Evolutionary conservation across 2,888 invertebrate species (phyloP), one percentile per base, ranked within the genome.

Genomic region (Tetrapedia diversipes): DNA sequence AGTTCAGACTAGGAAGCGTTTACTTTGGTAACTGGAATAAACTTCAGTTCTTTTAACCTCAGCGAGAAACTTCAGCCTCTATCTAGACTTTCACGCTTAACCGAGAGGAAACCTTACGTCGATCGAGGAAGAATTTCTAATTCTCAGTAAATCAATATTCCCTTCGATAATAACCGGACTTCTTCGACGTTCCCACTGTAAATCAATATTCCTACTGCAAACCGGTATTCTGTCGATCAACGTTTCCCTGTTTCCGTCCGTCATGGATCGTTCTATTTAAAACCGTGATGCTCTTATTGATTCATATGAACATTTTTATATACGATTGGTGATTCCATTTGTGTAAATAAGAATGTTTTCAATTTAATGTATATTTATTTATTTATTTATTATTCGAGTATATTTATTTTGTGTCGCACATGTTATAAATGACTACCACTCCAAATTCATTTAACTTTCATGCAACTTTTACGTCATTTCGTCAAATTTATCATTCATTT

Each of bases 61-160:
- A 6, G 45, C 19, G 10, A 47, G 60, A 45, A 61, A 61, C 45
- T 61, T 32, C 60, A 32, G 24, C 22, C n/a, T 22, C n/a, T 16
- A 22, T 54, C 22, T 22, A 61, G 32, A 61, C 60, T 61, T 61
- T 61, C 60, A 61, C 60, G n/a, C 16, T 56, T 45, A 22, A 47
- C 45, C 60, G 34, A 47, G 14, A 34, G 60, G 45, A 47, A 47
- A 24, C 34, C 24, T 47, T 19, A 7, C 43, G 22, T 4, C 16
- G 19, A 29, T 45, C 19, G 29, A 45, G 32, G 29, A 47, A 34
- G 60, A 47, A 61, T 61, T 61, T 61, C 45, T 60, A 47, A 34
- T 47, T 34, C 32, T 7, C 34, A 6, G 60, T 61, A 47, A 45
- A 47, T 61, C 34, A 32, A 32, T 47, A 61, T 37, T 66, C 47